phyloP scores from a whole-genome alignment of 2,888 invertebrate species.

The Ormyrus pomaceus region DNA sequence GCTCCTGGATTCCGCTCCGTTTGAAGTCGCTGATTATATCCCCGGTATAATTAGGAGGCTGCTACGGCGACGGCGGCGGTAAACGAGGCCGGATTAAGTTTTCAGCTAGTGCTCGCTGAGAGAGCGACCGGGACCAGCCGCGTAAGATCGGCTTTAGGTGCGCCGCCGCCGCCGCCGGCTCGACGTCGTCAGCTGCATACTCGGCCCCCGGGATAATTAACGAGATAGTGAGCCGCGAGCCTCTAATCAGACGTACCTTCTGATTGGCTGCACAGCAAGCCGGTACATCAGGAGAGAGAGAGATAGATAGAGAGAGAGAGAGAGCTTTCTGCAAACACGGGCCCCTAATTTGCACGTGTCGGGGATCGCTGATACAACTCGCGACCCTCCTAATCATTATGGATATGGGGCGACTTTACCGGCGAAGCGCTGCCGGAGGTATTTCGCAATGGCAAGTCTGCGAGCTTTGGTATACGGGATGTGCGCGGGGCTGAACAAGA shows the following conservation, averaged over 20 bases:
- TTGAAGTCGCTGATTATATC: slow-evolving; percentile 64
- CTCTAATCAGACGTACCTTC: slow-evolving; percentile 73
- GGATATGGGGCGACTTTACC: slow-evolving; percentile 45
- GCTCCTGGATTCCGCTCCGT: slow-evolving; percentile 21
- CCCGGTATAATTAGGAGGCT: slow-evolving; percentile 61
- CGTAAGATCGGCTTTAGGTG: slow-evolving; percentile 64
- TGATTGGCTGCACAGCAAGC: slow-evolving; percentile 64
- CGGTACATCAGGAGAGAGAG: not conserved
- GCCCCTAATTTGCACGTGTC: slow-evolving; percentile 67
- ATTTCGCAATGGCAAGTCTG: too few relatives aligned
- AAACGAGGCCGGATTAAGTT: slow-evolving; percentile 63
- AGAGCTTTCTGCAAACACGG: slow-evolving; percentile 66
- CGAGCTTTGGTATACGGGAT: not conserved
- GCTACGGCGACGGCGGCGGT: slow-evolving; percentile 36
- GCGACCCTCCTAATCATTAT: slow-evolving; percentile 53
- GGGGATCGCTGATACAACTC: slow-evolving; percentile 57
- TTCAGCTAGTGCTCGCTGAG: slow-evolving; percentile 58
- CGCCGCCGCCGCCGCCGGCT: too few relatives aligned
- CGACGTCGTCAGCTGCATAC: slow-evolving; percentile 8
- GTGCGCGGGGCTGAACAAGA: not conserved
- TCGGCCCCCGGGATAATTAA: slow-evolving; percentile 66
- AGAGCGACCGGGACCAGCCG: slow-evolving; percentile 38
- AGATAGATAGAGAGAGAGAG: not conserved
- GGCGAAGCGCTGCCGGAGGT: not conserved
- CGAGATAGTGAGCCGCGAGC: slow-evolving; percentile 64